phyloP scores from a whole-genome alignment of 2,888 invertebrate species.

The Zaprionus lineosus region DNA sequence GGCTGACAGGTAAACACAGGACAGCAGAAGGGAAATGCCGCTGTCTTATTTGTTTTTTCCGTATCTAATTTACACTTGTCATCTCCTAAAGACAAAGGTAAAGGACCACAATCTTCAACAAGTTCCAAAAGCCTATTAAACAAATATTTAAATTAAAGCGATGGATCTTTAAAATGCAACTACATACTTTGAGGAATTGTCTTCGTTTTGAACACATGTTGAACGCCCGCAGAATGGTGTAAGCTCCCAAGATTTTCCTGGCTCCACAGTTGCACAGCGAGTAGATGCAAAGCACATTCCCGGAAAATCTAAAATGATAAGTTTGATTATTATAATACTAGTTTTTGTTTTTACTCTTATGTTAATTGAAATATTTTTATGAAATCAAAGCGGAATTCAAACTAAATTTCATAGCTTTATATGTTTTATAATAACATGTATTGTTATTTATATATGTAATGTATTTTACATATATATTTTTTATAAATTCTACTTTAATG shows the following conservation, averaged over 20 bases:
- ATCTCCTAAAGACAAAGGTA: slow-evolving; percentile 89
- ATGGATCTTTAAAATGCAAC: too few relatives aligned
- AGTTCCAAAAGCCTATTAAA: slow-evolving; percentile 88
- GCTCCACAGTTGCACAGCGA: slow-evolving; percentile 93
- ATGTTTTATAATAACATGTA: too few relatives aligned
- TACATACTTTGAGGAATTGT: slow-evolving; percentile 86
- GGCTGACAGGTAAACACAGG: slow-evolving; percentile 93
- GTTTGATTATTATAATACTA: neutral
- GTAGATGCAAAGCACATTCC: slow-evolving; percentile 96
- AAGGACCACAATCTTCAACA: slow-evolving; percentile 94
- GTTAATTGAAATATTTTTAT: too few relatives aligned
- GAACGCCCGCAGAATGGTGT: slow-evolving; percentile 95
- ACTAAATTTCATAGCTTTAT: too few relatives aligned
- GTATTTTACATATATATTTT: too few relatives aligned
- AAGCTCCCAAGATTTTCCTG: slow-evolving; percentile 92
- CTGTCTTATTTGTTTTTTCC: slow-evolving; percentile 94
- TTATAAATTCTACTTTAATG: too few relatives aligned
- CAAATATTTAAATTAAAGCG: too few relatives aligned
- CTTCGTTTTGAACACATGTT: slow-evolving; percentile 91
- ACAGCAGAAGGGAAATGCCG: slow-evolving; percentile 93
- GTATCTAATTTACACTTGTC: slow-evolving; percentile 93
- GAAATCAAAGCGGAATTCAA: too few relatives aligned
- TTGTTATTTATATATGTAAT: too few relatives aligned
- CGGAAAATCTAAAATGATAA: slow-evolving; percentile 87
- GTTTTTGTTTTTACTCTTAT: too few relatives aligned